Percentiles rank a stretch among this genome's conserved stretches.
Evolutionary conservation across 37 sponge, comb jelly and placozoan genomes (phyloP).

Genomic region (Halichondria panicea): DNA sequence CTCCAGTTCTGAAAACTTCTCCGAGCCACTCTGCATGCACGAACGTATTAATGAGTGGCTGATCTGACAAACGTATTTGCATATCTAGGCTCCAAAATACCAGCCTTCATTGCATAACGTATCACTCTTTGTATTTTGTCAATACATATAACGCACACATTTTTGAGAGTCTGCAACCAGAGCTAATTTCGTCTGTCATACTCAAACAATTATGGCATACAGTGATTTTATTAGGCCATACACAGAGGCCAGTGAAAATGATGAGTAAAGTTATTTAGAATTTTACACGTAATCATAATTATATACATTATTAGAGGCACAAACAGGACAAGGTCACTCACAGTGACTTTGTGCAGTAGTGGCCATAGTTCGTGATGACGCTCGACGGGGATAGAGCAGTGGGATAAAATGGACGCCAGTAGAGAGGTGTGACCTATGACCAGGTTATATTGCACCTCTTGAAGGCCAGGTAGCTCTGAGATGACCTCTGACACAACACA

Average conservation of each 20-base stretch:
- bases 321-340: not conserved
- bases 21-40: slow-evolving; percentile 28
- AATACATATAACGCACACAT: too few relatives aligned
- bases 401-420: slow-evolving; percentile 46
- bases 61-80: too few relatives aligned
- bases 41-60: not conserved
- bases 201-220: too few relatives aligned
- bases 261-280: not conserved
- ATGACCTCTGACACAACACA: slow-evolving; percentile 72
- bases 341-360: slow-evolving; percentile 36
- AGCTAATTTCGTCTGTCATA: too few relatives aligned
- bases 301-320: not conserved
- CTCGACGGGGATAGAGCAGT: slow-evolving; percentile 70
- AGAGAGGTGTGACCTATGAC: slow-evolving; percentile 69
- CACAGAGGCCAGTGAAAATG: too few relatives aligned
- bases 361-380: slow-evolving; percentile 15
- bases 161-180: too few relatives aligned
- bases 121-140: too few relatives aligned
- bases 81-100: too few relatives aligned
- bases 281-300: not conserved
- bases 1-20: slow-evolving; percentile 45
- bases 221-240: too few relatives aligned
- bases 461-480: slow-evolving; percentile 59
- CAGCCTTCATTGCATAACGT: too few relatives aligned
- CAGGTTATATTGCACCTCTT: slow-evolving; percentile 49